Conservation (phyloP, 1,140 invertebrate species). For the Drosophila lacertosa region DNA sequence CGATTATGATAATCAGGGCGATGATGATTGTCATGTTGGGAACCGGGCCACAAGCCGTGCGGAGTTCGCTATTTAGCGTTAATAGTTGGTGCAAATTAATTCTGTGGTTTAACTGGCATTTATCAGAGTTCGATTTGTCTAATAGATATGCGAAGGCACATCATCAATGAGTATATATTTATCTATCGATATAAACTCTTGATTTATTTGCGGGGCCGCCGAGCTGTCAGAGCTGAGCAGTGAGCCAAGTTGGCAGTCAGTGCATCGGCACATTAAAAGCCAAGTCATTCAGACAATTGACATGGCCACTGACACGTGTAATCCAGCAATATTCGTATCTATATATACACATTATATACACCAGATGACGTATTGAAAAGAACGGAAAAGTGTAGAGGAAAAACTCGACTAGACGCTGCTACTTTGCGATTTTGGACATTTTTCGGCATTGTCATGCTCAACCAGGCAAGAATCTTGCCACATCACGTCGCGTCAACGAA, state of each 20-base stretch:
- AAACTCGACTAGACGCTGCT: slow-evolving; percentile 52
- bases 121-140: slow-evolving; percentile 8
- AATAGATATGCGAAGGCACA: neutral
- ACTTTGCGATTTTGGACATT: slow-evolving; percentile 9
- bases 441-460: slow-evolving; percentile 68
- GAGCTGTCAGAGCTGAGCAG: slow-evolving; percentile 28
- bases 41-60: neutral
- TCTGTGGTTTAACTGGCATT: slow-evolving; percentile 14
- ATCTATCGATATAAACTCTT: slow-evolving; percentile 1
- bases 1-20: slow-evolving; percentile 35
- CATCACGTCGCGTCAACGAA: slow-evolving; percentile 72
- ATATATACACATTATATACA: slow-evolving; percentile 6
- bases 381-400: slow-evolving; percentile 11
- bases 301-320: slow-evolving; percentile 77
- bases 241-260: neutral
- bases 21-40: slow-evolving; percentile 25
- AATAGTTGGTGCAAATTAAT: slow-evolving; percentile 25
- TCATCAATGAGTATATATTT: neutral
- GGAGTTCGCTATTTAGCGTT: slow-evolving; percentile 8
- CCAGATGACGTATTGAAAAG: slow-evolving; percentile 8
- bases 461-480: slow-evolving; percentile 55
- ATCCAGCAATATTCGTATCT: slow-evolving; percentile 36
- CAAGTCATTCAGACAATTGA: slow-evolving; percentile 70
- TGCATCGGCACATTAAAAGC: slow-evolving; percentile 17
- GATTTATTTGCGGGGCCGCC: slow-evolving; percentile 15